Base-by-base conservation (phyloP, 2,888 invertebrate genomes). In the Taenaris catops region DNA sequence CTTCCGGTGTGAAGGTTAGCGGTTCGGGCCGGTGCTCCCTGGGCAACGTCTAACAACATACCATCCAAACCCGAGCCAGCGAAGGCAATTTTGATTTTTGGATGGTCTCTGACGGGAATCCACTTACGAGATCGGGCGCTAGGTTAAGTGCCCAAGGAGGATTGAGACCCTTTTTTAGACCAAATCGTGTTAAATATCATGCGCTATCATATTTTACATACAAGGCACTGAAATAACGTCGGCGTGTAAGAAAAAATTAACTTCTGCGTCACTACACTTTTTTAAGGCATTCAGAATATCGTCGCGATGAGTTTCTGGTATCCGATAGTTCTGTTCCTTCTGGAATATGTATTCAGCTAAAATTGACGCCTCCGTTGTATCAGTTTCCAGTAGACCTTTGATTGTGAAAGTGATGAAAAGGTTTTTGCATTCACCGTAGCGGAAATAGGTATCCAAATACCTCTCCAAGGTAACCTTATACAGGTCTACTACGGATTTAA, bases 401-500 rank as follows among this genome's bases (percentile, higher is more conserved):
- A 51, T 18, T 7, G 51, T 26, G 2, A 40, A 44, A 3, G 28
- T 31, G 2, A 48, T 23, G 2, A 56, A 49, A 5, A 19, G 28
- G 6, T 31, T 11, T 14, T 33, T 34, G 7, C 34, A 29, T n/a
- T 38, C 26, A 19, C 27, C 33, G 27, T 34, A 34, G 2, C 32
- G 8, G 8, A 55, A 48, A 33, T 48, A 44, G 10, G 43, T 25
- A 3, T 18, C 0, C 1, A 71, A 40, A 41, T 61, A 70, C 1
- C 32, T 7, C 0, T 9, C 20, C 2, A 75, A 34, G 0, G 41
- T 45, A 0, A 11, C 10, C 1, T 42, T 44, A 26, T 73, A 75
- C 2, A 72, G 25, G 7, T 62, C 57, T 14, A 53, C 44, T 2
- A 73, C 43, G 0, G 72, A 64, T 20, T 58, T 51, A 25, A 67